Evolutionary conservation across 2,888 invertebrate species (phyloP).

Genomic region (Heliconius charithonia): DNA sequence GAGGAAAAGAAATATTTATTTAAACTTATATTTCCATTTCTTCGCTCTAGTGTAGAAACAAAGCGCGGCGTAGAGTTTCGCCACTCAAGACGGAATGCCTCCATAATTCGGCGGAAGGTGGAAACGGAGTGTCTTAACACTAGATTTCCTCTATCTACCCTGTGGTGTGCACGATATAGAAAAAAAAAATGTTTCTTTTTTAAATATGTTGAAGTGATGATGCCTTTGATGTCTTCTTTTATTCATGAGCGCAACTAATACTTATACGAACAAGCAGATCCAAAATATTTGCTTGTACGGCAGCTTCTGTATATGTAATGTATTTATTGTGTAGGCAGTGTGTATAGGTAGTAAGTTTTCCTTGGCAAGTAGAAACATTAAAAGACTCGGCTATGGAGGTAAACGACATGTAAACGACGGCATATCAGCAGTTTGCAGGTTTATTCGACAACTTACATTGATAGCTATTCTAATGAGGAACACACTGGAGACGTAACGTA

Average conservation of each 20-base stretch:
- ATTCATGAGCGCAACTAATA: constrained; percentile 66
- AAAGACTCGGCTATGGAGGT: constrained; percentile 67
- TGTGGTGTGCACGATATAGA: too few species aligned
- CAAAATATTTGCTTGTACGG: constrained; percentile 53
- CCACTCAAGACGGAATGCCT: too few species aligned
- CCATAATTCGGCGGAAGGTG: too few species aligned
- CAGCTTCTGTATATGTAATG: constrained; percentile 23
- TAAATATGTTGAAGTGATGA: constrained; percentile 48
- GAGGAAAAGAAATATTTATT: too few species aligned
- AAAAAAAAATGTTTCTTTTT: not conserved
- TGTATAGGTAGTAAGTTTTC: constrained; percentile 55
- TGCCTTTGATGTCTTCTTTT: constrained; percentile 61
- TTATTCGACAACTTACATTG: constrained; percentile 80
- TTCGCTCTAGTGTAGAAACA: too few species aligned
- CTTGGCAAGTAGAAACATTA: constrained; percentile 63
- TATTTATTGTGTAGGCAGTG: not conserved
- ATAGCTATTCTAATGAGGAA: constrained; percentile 83
- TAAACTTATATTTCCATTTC: too few species aligned
- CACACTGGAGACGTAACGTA: constrained; percentile 63
- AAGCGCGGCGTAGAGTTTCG: too few species aligned
- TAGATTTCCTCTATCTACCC: too few species aligned
- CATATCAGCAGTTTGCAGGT: constrained; percentile 72
- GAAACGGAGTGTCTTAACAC: too few species aligned
- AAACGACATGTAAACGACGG: constrained; percentile 80
- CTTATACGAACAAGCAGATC: constrained; percentile 62